phyloP scores from a whole-genome alignment of 2,797 vertebrate species.

The Tamandua tetradactyla region DNA sequence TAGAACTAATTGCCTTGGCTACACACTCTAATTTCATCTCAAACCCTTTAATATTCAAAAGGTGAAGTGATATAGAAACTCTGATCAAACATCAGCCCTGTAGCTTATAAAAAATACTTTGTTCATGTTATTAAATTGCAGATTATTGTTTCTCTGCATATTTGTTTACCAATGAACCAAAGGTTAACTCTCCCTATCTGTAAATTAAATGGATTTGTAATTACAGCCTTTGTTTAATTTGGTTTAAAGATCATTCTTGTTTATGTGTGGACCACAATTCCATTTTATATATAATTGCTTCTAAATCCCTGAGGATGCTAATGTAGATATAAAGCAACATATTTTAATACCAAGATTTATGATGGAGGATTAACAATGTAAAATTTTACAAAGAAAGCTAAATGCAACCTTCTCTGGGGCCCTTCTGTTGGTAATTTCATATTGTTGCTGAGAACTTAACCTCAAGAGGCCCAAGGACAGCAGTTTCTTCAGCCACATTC shows the following conservation, averaged over 20 bases:
- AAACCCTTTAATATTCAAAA: constrained; percentile 67
- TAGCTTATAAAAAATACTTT: constrained; percentile 66
- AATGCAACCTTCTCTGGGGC: constrained; percentile 56
- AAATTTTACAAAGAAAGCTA: constrained; percentile 71
- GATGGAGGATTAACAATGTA: constrained; percentile 77
- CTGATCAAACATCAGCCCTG: constrained; percentile 47
- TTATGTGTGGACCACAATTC: constrained; percentile 77
- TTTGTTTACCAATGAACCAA: constrained; percentile 76
- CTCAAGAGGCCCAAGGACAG: neutral
- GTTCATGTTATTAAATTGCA: constrained; percentile 73
- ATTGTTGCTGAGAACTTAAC: constrained; percentile 7
- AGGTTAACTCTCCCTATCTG: constrained; percentile 80
- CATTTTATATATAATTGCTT: constrained; percentile 84
- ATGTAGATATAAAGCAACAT: constrained; percentile 77
- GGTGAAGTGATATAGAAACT: constrained; percentile 50
- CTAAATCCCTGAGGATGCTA: constrained; percentile 82
- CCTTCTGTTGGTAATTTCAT: neutral
- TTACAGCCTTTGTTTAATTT: constrained; percentile 84
- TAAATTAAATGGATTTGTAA: constrained; percentile 83
- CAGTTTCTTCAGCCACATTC: neutral
- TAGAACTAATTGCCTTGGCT: constrained; percentile 13
- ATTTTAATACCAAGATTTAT: constrained; percentile 79
- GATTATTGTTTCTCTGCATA: constrained; percentile 76
- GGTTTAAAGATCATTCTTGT: constrained; percentile 83
- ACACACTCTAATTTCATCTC: neutral